phyloP scores from a whole-genome alignment of 2,888 invertebrate genomes.

The Microplitis manilae region DNA sequence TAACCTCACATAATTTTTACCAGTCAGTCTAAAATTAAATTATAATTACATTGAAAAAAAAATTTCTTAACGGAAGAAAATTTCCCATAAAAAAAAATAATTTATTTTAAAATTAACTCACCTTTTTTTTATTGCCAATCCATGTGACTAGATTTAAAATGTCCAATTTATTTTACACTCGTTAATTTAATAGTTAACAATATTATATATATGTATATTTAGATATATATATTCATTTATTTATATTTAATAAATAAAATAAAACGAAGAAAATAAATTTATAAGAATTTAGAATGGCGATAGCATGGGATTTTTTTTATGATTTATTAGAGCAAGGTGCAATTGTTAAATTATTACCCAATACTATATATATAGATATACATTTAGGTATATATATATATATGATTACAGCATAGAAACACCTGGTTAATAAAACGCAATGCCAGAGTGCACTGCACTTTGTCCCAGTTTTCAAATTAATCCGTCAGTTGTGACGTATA shows the following conservation, averaged over 20 bases:
- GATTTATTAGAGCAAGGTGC: conserved; percentile 57
- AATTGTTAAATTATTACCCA: conserved; percentile 65
- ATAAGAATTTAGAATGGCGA: not conserved
- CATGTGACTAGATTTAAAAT: conserved; percentile 4
- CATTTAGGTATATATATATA: not conserved
- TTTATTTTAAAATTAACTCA: not conserved
- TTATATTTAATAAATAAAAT: not conserved
- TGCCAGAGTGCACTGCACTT: conserved; percentile 72
- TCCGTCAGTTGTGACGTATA: conserved; percentile 70
- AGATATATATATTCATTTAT: not conserved
- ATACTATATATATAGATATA: conserved; percentile 57
- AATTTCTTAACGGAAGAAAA: not conserved
- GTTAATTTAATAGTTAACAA: not conserved
- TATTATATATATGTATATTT: no score
- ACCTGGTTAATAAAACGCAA: conserved; percentile 70
- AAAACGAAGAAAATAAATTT: not conserved
- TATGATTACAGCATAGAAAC: conserved; percentile 70
- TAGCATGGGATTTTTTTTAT: conserved; percentile 27
- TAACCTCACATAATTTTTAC: no score
- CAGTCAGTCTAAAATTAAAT: no score
- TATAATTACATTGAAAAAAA: no score
- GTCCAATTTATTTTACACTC: not conserved
- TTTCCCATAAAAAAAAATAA: not conserved
- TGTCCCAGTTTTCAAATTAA: conserved; percentile 70
- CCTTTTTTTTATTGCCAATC: conserved; percentile 6